Conservation (phyloP, 2,888 invertebrate species). For the Chrysodeixis includens region DNA sequence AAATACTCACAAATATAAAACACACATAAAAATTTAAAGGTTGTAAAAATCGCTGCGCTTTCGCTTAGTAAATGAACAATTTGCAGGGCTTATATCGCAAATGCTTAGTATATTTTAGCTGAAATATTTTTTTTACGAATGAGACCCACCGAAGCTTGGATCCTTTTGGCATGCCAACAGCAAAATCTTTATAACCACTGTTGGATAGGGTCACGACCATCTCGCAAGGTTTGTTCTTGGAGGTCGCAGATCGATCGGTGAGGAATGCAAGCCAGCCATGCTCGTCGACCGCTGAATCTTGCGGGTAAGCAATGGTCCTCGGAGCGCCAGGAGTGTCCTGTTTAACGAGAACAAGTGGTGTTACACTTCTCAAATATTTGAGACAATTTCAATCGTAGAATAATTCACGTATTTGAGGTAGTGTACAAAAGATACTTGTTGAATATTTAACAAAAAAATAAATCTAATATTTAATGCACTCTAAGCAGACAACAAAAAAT, state of each 20-base stretch:
- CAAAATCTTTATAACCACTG: conserved; percentile 93
- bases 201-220: conserved; percentile 97
- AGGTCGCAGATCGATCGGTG: conserved; percentile 57
- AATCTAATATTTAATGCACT: too few relatives aligned
- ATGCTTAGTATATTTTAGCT: conserved; percentile 14
- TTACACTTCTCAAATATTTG: not conserved
- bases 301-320: conserved; percentile 37
- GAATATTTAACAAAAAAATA: too few relatives aligned
- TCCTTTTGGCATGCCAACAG: conserved; percentile 97
- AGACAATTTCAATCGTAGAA: not conserved
- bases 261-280: conserved; percentile 71
- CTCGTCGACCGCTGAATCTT: conserved; percentile 63
- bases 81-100: conserved; percentile 61
- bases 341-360: not conserved
- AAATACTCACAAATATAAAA: conserved; percentile 61
- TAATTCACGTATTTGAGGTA: too few relatives aligned
- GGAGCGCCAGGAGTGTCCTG: conserved; percentile 64
- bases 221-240: conserved; percentile 95
- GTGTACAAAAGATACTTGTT: too few relatives aligned
- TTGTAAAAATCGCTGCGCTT: conserved; percentile 33
- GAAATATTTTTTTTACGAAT: conserved; percentile 1
- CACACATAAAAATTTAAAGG: conserved; percentile 23
- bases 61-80: conserved; percentile 44
- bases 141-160: conserved; percentile 94
- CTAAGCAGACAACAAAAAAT: too few relatives aligned